Conservation (phyloP, 2,888 invertebrate species). For the Molorchus minor region DNA sequence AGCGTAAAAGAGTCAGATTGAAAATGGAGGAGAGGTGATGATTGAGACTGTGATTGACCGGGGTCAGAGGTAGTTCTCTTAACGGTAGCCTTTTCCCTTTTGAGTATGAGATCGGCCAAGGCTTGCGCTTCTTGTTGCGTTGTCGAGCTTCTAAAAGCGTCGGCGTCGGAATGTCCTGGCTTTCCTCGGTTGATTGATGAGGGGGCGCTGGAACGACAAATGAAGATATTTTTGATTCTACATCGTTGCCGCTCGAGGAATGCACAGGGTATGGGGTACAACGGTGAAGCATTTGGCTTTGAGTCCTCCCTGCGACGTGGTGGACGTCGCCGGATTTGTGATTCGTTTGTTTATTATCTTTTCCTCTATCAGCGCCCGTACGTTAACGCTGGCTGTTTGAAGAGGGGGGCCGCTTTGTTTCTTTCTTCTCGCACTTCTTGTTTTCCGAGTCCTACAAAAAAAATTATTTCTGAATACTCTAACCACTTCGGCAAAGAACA, state of each 20-base stretch:
- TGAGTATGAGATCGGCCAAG: constrained; percentile 78
- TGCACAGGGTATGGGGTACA: constrained; percentile 61
- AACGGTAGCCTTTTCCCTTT: constrained; percentile 76
- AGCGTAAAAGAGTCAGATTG: constrained; percentile 70
- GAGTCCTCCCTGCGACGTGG: constrained; percentile 47
- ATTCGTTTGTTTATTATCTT: constrained; percentile 89
- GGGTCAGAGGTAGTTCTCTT: constrained; percentile 80
- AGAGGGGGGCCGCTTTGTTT: constrained; percentile 82
- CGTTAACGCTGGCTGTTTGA: constrained; percentile 92
- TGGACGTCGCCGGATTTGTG: constrained; percentile 61
- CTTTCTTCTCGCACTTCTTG: constrained; percentile 87
- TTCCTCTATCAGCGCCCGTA: constrained; percentile 89
- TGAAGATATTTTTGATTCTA: constrained; percentile 62
- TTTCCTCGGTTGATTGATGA: constrained; percentile 52
- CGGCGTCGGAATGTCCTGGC: constrained; percentile 68
- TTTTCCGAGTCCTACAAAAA: constrained; percentile 77
- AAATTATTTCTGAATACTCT: no score
- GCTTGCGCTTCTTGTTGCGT: constrained; percentile 77
- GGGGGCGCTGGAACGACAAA: constrained; percentile 70
- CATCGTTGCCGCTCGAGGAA: constrained; percentile 57
- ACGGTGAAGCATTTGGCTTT: constrained; percentile 61
- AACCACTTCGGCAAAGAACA: no score
- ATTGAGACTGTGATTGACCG: constrained; percentile 62
- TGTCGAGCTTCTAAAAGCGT: constrained; percentile 59
- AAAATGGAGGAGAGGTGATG: constrained; percentile 67